Conservation (phyloP, 2,888 invertebrate species). For the Steinernema scapterisci region DNA sequence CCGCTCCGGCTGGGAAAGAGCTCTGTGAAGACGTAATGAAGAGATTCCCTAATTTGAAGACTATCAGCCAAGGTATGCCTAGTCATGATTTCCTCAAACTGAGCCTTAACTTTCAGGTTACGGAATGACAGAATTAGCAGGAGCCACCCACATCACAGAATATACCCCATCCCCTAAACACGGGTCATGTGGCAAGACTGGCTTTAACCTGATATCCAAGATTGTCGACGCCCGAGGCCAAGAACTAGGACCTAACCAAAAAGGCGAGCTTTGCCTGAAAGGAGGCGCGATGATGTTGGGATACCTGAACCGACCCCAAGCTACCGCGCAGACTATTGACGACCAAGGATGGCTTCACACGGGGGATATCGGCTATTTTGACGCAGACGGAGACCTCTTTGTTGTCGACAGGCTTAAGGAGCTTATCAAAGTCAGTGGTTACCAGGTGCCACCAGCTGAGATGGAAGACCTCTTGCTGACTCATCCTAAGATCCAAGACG, state of each 20-base stretch:
- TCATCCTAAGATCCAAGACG: constrained; percentile 43
- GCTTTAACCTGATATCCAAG: constrained; percentile 41
- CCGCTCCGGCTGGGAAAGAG: constrained; percentile 12
- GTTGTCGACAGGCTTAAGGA: constrained; percentile 63
- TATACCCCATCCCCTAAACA: constrained; percentile 1
- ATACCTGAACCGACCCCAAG: constrained; percentile 74
- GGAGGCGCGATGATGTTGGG: constrained; percentile 83
- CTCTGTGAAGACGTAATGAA: constrained; percentile 14
- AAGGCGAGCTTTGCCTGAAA: constrained; percentile 80
- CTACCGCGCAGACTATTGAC: constrained; percentile 45
- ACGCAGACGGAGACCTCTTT: constrained; percentile 41
- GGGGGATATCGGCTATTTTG: constrained; percentile 43
- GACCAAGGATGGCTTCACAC: constrained; percentile 50
- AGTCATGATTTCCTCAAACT: neutral
- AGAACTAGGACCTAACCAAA: constrained; percentile 32
- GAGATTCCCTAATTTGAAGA: neutral
- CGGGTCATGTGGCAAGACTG: constrained; percentile 34
- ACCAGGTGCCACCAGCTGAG: constrained; percentile 47
- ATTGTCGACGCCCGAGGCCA: constrained; percentile 36
- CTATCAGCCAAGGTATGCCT: neutral
- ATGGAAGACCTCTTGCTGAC: constrained; percentile 46
- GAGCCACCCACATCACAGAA: neutral
- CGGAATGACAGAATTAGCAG: constrained; percentile 2
- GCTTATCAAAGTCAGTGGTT: constrained; percentile 53
- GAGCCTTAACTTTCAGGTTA: neutral